Base-by-base conservation (phyloP, 2,113 vertebrate genomes). In the Phycodurus eques region DNA sequence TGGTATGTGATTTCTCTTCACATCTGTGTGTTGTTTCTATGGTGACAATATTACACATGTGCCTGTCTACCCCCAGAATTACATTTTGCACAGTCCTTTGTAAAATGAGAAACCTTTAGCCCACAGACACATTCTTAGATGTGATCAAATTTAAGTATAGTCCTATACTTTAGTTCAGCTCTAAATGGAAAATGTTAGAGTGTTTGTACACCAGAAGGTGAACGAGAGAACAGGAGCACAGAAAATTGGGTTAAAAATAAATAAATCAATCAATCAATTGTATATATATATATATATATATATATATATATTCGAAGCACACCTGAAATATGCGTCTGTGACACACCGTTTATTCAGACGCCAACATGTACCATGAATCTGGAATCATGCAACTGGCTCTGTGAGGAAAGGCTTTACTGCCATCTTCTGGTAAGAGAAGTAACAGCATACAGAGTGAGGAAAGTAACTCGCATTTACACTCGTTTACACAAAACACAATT, bases 21-120 rank as follows among this genome's bases (percentile, higher is more conserved):
- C 88, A 57, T 72, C 79, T 83, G 83, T 76, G 79, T 82, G 82
- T 83, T 85, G 91, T 90, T 91, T 84, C 90, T 75, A 92, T 89
- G 80, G 90, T 79, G 86, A 91, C 87, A 77, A 73, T 77, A 80
- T 86, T 86, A 87, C 86, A 87, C 83, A 80, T 35, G 44, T 87
- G 74, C 85, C 87, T 86, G 80, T 85, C 83, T 86, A 82, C 78
- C 80, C 82, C 76, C 78, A 78, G 81, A 86, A 88, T 83, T 79
- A 82, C 78, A 87, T 85, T 78, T 89, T 53, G n/a, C 75, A 70
- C 44, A 78, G 9, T 56, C 61, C 49, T 70, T 12, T 49, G 42
- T 67, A 0, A 22, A n/a, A 61, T 14, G 35, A 27, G 57, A 62
- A 33, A 13, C 6, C 9, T 64, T 73, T 14, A 43, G 43, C 10